phyloP scores from a whole-genome alignment of 1,140 invertebrate species.

The Calycopis cecrops region DNA sequence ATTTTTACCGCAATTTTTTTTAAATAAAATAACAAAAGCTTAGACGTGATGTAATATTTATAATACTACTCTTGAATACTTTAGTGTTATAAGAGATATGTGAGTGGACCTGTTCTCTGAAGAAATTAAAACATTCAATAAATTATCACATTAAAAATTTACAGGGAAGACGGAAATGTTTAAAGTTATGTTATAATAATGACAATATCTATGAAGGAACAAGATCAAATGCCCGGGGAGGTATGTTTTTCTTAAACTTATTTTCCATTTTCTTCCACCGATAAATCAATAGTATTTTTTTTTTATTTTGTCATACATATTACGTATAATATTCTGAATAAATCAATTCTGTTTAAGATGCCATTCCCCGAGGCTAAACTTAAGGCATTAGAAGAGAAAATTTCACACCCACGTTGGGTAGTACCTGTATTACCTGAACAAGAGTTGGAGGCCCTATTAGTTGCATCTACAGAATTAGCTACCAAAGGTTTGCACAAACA shows the following conservation, averaged over 20 bases:
- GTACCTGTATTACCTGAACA: conserved; percentile 97
- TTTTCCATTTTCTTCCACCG: not conserved
- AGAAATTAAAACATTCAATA: conserved; percentile 6
- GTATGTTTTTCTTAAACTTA: conserved; percentile 31
- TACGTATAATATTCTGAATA: conserved; percentile 3
- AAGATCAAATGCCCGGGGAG: conserved; percentile 66
- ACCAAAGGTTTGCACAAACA: conserved; percentile 39
- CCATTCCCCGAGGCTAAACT: conserved; percentile 91
- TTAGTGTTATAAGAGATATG: not conserved
- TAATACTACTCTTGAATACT: not conserved
- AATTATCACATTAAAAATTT: conserved; percentile 25
- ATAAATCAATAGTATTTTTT: not conserved
- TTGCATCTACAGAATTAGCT: conserved; percentile 87
- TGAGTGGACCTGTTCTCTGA: not conserved
- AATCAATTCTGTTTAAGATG: conserved; percentile 41
- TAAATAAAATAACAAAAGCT: not conserved
- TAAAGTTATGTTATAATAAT: conserved; percentile 61
- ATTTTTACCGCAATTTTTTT: conserved; percentile 4
- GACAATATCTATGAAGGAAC: conserved; percentile 72
- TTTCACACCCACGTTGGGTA: conserved; percentile 95
- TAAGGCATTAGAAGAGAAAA: conserved; percentile 94
- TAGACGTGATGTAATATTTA: not conserved
- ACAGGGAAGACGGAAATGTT: conserved; percentile 54
- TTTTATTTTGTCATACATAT: not conserved
- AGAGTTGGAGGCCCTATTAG: conserved; percentile 93